Conservation (phyloP, 2,797 vertebrate species). For the Melopsittacus undulatus region DNA sequence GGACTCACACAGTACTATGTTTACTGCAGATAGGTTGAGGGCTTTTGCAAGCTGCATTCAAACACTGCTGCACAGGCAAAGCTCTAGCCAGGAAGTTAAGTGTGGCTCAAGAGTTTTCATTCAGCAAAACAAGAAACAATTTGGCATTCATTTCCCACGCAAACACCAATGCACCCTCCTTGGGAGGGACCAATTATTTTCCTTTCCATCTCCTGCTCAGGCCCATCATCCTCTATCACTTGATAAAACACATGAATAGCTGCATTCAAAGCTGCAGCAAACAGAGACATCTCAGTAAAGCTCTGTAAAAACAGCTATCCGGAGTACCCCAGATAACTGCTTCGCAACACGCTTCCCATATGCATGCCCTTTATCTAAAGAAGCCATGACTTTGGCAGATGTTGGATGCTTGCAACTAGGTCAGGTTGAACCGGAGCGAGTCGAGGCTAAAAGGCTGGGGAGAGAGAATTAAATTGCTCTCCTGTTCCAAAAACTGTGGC, state of each 20-base stretch:
- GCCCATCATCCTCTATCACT: constrained; percentile 1
- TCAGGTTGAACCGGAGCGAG: constrained; percentile 29
- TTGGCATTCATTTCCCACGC: constrained; percentile 34
- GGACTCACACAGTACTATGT: not conserved
- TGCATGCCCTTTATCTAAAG: not conserved
- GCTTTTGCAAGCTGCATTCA: not conserved
- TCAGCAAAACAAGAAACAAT: constrained; percentile 33
- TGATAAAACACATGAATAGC: constrained; percentile 24
- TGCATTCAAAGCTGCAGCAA: not conserved
- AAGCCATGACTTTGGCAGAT: constrained; percentile 44
- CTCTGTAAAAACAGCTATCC: not conserved
- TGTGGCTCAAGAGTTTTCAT: not conserved
- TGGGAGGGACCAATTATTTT: constrained; percentile 57
- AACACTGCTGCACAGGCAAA: not conserved
- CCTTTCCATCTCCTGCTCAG: constrained; percentile 49
- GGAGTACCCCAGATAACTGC: not conserved
- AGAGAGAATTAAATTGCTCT: constrained; percentile 36
- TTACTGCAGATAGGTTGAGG: not conserved
- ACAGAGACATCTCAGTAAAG: constrained; percentile 16
- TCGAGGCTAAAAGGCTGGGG: constrained; percentile 32
- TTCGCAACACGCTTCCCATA: not conserved
- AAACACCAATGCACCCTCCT: constrained; percentile 1
- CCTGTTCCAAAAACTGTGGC: not conserved
- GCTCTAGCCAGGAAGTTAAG: not conserved
- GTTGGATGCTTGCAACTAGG: constrained; percentile 62